A percentile compares a stretch with the other conserved stretches of the same genome.
phyloP scores from a whole-genome alignment of 2,888 invertebrate genomes.

The Euplagia quadripunctaria region DNA sequence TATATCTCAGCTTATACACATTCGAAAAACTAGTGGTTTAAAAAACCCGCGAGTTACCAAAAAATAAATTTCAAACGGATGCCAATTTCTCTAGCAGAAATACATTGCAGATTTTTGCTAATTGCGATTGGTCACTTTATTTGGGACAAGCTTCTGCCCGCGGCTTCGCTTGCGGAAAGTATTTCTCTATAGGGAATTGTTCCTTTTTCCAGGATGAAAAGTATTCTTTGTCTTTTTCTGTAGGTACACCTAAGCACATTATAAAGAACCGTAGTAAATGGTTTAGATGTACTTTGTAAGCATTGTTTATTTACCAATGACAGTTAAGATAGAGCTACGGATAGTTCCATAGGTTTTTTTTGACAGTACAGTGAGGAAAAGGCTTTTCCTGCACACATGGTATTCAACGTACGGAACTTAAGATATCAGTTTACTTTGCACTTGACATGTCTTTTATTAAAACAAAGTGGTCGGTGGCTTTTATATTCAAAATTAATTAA shows the following conservation, averaged over 20 bases:
- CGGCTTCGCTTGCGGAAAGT: no score
- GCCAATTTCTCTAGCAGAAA: not conserved
- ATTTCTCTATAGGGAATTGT: no score
- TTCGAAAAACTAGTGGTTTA: not conserved
- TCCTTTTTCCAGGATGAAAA: no score
- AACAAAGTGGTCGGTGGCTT: not conserved
- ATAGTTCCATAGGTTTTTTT: no score
- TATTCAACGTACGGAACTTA: not conserved
- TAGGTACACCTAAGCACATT: not conserved
- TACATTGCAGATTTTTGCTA: not conserved
- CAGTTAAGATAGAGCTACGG: no score
- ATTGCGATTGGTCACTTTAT: not conserved
- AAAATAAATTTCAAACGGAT: not conserved
- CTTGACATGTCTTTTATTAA: not conserved
- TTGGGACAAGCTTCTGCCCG: no score
- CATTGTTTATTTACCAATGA: not conserved
- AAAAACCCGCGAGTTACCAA: no score
- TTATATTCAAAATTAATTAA: slow-evolving; percentile 2
- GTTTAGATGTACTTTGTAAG: not conserved
- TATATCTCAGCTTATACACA: no score
- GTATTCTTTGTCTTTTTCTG: not conserved
- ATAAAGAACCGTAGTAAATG: not conserved
- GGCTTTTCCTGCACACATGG: not conserved
- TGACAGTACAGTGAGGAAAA: not conserved
- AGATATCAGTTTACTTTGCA: not conserved